A percentile compares a stretch with the other conserved stretches of the same genome.
Conservation (phyloP, 2,888 invertebrate species). For the Agrotis segetum region DNA sequence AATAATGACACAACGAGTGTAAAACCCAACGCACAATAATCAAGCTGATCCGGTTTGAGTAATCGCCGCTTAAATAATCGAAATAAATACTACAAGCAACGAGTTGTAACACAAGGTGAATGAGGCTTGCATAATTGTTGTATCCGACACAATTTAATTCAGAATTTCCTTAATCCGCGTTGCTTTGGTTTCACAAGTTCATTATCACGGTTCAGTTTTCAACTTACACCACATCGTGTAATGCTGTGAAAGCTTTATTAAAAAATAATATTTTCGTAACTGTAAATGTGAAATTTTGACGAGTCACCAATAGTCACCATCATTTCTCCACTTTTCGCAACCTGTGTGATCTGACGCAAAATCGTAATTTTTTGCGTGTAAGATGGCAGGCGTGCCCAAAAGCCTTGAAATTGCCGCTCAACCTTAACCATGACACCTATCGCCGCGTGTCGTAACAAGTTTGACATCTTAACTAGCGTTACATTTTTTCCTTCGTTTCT, state of each 20-base stretch:
- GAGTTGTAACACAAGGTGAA: constrained; percentile 65
- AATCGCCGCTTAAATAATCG: constrained; percentile 24
- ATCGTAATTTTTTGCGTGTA: constrained; percentile 2
- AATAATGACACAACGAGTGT: constrained; percentile 6
- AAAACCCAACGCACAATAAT: constrained; percentile 29
- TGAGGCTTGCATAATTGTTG: constrained; percentile 69
- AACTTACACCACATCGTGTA: constrained; percentile 50
- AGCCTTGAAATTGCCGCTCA: constrained; percentile 67
- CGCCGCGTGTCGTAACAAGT: constrained; percentile 68
- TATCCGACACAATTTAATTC: constrained; percentile 68
- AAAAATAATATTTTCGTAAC: constrained; percentile 27
- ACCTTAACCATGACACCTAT: constrained; percentile 68
- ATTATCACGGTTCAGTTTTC: constrained; percentile 34
- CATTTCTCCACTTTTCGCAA: constrained; percentile 27
- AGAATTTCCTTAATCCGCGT: constrained; percentile 69
- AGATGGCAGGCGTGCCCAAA: constrained; percentile 7
- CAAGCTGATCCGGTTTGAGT: constrained; percentile 43
- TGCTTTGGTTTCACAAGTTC: constrained; percentile 49
- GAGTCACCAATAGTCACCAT: constrained; percentile 30
- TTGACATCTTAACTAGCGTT: constrained; percentile 60
- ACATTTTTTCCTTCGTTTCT: constrained; percentile 53
- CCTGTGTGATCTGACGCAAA: constrained; percentile 18
- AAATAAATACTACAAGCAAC: constrained; percentile 57
- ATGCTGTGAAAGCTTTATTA: constrained; percentile 24
- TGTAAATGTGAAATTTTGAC: constrained; percentile 2